Conservation (phyloP, 30 jellyfish, hydroid and myxozoan genomes). For the Rhopilema esculentum region DNA sequence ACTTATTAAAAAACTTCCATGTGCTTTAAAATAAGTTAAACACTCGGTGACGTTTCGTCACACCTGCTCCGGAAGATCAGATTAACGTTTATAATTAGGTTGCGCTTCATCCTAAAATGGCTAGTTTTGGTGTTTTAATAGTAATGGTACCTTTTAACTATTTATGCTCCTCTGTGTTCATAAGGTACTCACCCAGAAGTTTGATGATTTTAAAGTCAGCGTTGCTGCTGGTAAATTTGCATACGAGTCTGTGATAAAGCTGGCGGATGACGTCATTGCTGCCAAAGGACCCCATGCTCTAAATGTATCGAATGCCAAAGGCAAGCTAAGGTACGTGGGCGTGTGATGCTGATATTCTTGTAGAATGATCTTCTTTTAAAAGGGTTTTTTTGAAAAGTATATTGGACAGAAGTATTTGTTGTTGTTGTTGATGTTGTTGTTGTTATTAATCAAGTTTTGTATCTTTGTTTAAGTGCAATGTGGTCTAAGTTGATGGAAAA, state of each 20-base stretch:
- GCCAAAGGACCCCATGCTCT: constrained; percentile 56
- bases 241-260: constrained; percentile 36
- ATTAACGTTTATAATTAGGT: too few relatives aligned
- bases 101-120: too few relatives aligned
- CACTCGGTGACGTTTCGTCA: too few relatives aligned
- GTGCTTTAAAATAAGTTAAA: too few relatives aligned
- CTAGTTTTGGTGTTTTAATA: too few relatives aligned
- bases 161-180: too few relatives aligned
- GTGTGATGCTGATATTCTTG: neutral
- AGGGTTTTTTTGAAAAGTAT: neutral
- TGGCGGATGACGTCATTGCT: constrained; percentile 55
- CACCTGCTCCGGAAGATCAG: too few relatives aligned
- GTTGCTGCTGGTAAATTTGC: constrained; percentile 51
- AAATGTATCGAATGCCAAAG: constrained; percentile 37
- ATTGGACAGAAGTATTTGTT: too few relatives aligned
- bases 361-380: neutral
- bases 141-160: too few relatives aligned
- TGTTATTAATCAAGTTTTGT: too few relatives aligned
- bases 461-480: constrained; percentile 38
- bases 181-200: constrained; percentile 54
- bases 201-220: constrained; percentile 61
- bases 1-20: too few relatives aligned
- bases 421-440: too few relatives aligned
- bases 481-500: constrained; percentile 68
- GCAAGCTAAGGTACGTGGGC: constrained; percentile 47